phyloP scores from a whole-genome alignment of 2,888 invertebrate genomes.

The Trypoxylon attenuatum region DNA sequence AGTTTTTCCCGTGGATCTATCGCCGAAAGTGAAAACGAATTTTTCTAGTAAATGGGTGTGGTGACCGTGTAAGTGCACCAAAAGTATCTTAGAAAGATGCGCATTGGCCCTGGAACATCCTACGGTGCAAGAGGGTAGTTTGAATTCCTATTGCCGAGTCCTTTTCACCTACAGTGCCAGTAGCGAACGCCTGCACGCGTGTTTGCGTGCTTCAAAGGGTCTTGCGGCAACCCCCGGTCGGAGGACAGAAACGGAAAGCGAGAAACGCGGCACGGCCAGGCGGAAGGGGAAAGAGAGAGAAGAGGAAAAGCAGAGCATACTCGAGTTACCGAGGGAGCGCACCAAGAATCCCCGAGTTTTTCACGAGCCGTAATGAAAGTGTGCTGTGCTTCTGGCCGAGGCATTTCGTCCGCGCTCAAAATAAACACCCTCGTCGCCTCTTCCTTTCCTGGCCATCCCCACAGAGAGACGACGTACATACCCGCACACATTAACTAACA shows the following conservation, averaged over 20 bases:
- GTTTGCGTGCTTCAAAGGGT: slow-evolving; percentile 13
- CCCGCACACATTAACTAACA: no score
- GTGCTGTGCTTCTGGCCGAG: slow-evolving; percentile 2
- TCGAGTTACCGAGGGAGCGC: slow-evolving; percentile 44
- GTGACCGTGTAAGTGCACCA: slow-evolving; percentile 19
- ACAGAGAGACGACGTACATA: no score
- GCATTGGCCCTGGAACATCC: slow-evolving; percentile 41
- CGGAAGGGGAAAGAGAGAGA: neutral
- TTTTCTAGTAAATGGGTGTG: slow-evolving; percentile 42
- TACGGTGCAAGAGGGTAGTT: slow-evolving; percentile 26
- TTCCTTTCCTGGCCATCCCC: slow-evolving; percentile 26
- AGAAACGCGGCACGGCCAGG: slow-evolving; percentile 1
- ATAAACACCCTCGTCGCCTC: slow-evolving; percentile 37
- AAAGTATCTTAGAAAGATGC: no score
- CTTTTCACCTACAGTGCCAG: slow-evolving; percentile 28
- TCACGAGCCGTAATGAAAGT: slow-evolving; percentile 34
- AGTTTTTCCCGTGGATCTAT: slow-evolving; percentile 29
- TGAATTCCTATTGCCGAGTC: slow-evolving; percentile 42
- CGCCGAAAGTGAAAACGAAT: slow-evolving; percentile 47
- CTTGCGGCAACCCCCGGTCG: neutral
- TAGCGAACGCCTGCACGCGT: no score
- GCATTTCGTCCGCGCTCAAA: slow-evolving; percentile 35
- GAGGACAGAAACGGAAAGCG: slow-evolving; percentile 27
- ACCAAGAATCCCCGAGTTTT: slow-evolving; percentile 17
- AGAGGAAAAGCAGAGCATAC: slow-evolving; percentile 16